Evolutionary conservation across 2,888 invertebrate genomes (phyloP).

Genomic region (Andrena fulva): DNA sequence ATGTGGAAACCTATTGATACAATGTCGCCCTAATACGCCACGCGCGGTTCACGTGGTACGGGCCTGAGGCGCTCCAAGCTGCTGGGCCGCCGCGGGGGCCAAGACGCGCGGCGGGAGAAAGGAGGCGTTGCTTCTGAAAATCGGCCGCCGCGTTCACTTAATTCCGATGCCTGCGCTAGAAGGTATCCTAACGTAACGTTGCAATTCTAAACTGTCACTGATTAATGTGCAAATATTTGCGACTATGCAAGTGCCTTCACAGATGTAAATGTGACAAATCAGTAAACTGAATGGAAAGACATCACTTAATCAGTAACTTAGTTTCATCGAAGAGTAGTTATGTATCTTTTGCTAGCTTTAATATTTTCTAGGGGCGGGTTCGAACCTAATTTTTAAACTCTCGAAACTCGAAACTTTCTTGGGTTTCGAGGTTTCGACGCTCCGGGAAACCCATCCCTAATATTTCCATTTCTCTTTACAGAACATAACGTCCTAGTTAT

Average conservation of each 20-base stretch:
- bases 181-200: constrained; percentile 15
- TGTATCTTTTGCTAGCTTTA: background rate
- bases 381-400: too few species aligned
- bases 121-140: too few species aligned
- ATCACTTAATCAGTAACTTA: constrained; percentile 9
- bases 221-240: constrained; percentile 45
- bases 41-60: too few species aligned
- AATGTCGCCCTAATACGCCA: too few species aligned
- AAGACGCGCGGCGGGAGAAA: too few species aligned
- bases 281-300: constrained; percentile 19
- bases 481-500: constrained; percentile 3
- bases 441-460: background rate
- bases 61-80: too few species aligned
- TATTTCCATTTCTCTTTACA: background rate
- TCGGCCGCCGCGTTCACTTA: too few species aligned
- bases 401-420: too few species aligned
- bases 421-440: background rate
- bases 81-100: too few species aligned
- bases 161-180: too few species aligned
- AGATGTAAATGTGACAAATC: constrained; percentile 28
- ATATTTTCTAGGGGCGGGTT: constrained; percentile 5
- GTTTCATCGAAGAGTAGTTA: background rate
- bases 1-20: too few species aligned
- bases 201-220: constrained; percentile 29
- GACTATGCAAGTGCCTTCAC: constrained; percentile 56